Evolutionary conservation across 2,888 invertebrate species (phyloP).

Genomic region (Parascotia fuliginaria): DNA sequence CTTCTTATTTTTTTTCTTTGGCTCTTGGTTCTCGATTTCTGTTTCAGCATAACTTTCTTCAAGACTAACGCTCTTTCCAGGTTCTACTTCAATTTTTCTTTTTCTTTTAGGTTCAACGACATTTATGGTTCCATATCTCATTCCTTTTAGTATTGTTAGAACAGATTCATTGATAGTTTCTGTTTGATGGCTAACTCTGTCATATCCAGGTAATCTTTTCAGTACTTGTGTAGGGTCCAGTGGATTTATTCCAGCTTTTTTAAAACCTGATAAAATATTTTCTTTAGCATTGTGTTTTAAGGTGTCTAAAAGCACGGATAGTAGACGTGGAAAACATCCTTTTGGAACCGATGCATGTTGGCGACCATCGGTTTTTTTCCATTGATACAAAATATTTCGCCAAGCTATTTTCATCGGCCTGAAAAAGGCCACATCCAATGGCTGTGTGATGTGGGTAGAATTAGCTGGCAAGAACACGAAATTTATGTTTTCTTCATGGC

Average conservation of each 20-base stretch:
- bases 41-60: constrained; percentile 25
- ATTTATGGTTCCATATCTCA: constrained; percentile 17
- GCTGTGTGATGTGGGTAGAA: constrained; percentile 32
- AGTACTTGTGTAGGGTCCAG: constrained; percentile 16
- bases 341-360: constrained; percentile 17
- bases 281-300: constrained; percentile 15
- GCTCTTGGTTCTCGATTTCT: constrained; percentile 16
- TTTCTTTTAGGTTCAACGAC: constrained; percentile 20
- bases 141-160: constrained; percentile 17
- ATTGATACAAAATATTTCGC: constrained; percentile 21
- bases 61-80: constrained; percentile 19
- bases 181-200: constrained; percentile 18
- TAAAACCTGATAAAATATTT: constrained; percentile 42
- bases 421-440: constrained; percentile 34
- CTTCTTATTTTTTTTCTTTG: constrained; percentile 17
- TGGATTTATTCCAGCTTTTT: constrained; percentile 24
- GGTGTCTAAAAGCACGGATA: constrained; percentile 36
- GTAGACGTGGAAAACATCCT: constrained; percentile 17
- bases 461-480: constrained; percentile 33
- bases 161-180: constrained; percentile 22
- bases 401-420: constrained; percentile 30
- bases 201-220: constrained; percentile 22
- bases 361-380: constrained; percentile 21
- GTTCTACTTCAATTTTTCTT: constrained; percentile 24
- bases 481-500: constrained; percentile 21